Conservation (phyloP, 2,888 invertebrate genomes). For the Mesorhabditis belari region DNA sequence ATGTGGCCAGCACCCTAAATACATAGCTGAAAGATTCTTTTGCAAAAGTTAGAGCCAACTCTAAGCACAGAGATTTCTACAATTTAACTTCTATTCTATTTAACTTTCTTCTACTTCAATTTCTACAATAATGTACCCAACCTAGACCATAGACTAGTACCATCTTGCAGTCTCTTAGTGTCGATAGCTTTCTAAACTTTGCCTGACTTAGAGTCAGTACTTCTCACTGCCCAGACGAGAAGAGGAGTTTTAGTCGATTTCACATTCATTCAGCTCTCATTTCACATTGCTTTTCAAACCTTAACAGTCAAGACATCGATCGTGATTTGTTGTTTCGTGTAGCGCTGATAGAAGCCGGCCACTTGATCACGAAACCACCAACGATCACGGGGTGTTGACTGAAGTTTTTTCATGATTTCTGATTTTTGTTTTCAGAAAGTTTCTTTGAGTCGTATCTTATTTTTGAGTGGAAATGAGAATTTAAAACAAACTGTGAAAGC, state of each 20-base stretch:
- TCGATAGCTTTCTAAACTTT: too few relatives aligned
- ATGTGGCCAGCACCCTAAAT: slow-evolving; percentile 26
- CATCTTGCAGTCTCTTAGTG: too few relatives aligned
- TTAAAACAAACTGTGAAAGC: neutral
- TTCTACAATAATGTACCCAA: too few relatives aligned
- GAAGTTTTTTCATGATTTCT: slow-evolving; percentile 1
- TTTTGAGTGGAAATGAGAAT: neutral
- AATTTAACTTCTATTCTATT: too few relatives aligned
- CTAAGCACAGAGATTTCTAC: too few relatives aligned
- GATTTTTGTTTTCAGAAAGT: neutral
- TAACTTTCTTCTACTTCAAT: too few relatives aligned
- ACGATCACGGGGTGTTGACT: slow-evolving; percentile 13
- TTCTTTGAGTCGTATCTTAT: neutral
- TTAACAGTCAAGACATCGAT: slow-evolving; percentile 44
- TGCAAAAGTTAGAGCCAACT: too few relatives aligned
- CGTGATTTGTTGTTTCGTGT: slow-evolving; percentile 17
- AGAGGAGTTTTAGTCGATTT: too few relatives aligned
- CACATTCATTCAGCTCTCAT: too few relatives aligned
- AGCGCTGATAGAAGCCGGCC: slow-evolving; percentile 39
- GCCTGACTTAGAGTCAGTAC: too few relatives aligned
- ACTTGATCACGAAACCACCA: slow-evolving; percentile 34
- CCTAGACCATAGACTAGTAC: too few relatives aligned
- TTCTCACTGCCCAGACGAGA: too few relatives aligned
- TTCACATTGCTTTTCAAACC: slow-evolving; percentile 4
- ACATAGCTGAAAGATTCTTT: neutral